Percentiles rank a stretch among this genome's conserved stretches.
These are phyloP conservation scores for Nebria salina DNA, from an alignment of 2,888 invertebrate genomes.

Conservation along the genomic window DNA sequence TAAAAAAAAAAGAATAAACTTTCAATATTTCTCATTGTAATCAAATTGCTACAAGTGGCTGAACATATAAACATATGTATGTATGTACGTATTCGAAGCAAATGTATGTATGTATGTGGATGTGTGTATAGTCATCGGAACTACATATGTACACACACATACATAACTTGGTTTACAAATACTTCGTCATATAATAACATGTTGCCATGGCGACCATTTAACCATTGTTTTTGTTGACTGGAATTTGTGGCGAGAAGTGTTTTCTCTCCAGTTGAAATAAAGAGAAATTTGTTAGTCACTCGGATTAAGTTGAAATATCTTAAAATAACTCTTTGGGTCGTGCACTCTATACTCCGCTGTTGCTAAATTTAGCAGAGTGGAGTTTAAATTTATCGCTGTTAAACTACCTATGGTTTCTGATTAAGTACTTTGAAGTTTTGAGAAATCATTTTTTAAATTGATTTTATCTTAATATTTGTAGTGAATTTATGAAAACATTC, in stretches of 20 bases:
- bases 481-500: too few species aligned
- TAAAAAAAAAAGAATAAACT: too few species aligned
- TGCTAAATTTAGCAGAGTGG: background rate
- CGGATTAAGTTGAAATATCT: background rate
- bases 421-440: background rate
- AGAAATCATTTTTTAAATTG: background rate
- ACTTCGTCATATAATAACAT: constrained; percentile 10
- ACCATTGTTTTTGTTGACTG: background rate
- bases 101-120: background rate
- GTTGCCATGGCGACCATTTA: background rate
- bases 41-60: background rate
- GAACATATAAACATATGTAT: background rate
- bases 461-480: background rate
- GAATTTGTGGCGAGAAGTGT: background rate
- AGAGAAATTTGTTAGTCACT: constrained; percentile 1
- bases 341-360: background rate
- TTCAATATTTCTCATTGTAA: too few species aligned
- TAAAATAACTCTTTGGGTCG: background rate
- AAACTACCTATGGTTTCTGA: background rate
- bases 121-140: constrained; percentile 11
- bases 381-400: background rate
- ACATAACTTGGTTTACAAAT: constrained; percentile 7
- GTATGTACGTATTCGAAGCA: background rate
- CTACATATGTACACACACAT: too few species aligned
- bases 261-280: background rate